phyloP scores from a whole-genome alignment of 2,888 invertebrate species.

The Sminthurides aquaticus region DNA sequence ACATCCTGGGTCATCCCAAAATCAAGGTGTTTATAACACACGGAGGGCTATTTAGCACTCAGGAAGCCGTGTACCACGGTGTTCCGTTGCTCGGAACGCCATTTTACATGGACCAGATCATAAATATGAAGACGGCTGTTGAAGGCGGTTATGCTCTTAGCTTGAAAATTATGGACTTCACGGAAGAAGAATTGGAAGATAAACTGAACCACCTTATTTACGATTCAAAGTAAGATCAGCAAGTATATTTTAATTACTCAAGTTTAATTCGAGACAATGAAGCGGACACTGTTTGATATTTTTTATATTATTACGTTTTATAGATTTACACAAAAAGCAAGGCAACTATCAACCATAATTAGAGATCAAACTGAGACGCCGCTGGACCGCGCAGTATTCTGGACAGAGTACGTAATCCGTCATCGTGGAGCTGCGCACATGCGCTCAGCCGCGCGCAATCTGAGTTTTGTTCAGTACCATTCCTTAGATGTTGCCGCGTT shows the following conservation, averaged over 20 bases:
- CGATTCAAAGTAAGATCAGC: neutral
- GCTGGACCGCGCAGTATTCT: neutral
- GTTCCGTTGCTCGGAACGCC: slow-evolving; percentile 55
- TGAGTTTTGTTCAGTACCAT: neutral
- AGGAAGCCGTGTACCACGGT: slow-evolving; percentile 57
- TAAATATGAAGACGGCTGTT: slow-evolving; percentile 53
- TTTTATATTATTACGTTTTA: neutral
- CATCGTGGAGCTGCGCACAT: neutral
- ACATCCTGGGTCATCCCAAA: slow-evolving; percentile 61
- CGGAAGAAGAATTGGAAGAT: slow-evolving; percentile 45
- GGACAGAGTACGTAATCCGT: neutral
- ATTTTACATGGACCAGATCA: slow-evolving; percentile 52
- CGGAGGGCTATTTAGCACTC: slow-evolving; percentile 59
- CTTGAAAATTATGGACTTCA: slow-evolving; percentile 49
- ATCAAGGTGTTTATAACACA: slow-evolving; percentile 58
- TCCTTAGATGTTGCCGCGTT: no score
- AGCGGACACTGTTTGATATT: neutral
- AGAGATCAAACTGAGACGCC: neutral
- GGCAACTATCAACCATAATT: neutral
- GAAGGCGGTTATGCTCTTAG: slow-evolving; percentile 52
- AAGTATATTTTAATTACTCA: neutral
- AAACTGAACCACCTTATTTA: neutral
- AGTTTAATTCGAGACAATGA: neutral
- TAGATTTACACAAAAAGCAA: neutral
- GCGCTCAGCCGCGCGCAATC: neutral